A percentile compares a stretch with the other conserved stretches of the same genome.
Evolutionary conservation across 1,140 invertebrate genomes (phyloP).

Genomic region (Anadara kagoshimensis): DNA sequence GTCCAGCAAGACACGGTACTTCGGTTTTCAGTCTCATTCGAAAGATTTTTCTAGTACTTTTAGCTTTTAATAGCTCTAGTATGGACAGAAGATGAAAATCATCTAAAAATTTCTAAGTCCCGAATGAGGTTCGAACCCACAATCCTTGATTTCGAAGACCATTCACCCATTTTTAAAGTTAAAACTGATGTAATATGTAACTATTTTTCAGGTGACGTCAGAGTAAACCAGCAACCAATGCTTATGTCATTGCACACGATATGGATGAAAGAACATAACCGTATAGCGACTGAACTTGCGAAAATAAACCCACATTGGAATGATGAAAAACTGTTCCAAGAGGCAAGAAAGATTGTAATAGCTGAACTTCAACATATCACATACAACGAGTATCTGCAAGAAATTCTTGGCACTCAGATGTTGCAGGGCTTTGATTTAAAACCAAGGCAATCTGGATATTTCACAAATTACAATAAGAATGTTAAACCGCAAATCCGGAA

Average conservation of each 20-base stretch:
- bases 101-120: no score
- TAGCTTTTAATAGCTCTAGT: no score
- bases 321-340: constrained; percentile 90
- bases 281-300: constrained; percentile 79
- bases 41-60: no score
- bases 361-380: constrained; percentile 98
- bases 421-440: constrained; percentile 33
- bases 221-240: constrained; percentile 90
- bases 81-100: no score
- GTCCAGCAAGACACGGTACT: no score
- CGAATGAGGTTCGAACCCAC: no score
- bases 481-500: constrained; percentile 91
- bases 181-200: no score
- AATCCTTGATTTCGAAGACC: no score
- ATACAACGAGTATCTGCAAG: constrained; percentile 91
- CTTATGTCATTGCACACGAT: constrained; percentile 96
- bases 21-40: no score
- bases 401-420: constrained; percentile 80
- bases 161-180: no score
- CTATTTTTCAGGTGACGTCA: constrained; percentile 83
- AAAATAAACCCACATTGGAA: constrained; percentile 86
- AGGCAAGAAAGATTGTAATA: constrained; percentile 89
- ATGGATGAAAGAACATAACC: constrained; percentile 96
- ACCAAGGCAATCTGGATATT: constrained; percentile 24
- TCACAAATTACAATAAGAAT: constrained; percentile 81